Evolutionary conservation across 1,140 invertebrate species (phyloP).

Genomic region (Conus betulinus): DNA sequence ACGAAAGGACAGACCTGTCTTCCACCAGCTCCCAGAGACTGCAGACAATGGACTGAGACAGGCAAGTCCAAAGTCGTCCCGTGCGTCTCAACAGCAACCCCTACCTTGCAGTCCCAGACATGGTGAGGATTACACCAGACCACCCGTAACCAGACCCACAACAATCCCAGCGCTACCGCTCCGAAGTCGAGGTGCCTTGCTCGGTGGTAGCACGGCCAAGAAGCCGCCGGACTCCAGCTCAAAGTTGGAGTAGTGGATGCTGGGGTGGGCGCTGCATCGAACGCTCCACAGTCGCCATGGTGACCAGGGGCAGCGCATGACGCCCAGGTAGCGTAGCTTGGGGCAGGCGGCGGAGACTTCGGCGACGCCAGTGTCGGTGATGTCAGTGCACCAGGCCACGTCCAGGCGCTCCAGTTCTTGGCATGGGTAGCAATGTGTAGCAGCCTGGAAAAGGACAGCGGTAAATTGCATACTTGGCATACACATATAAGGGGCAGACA

Average conservation of each 20-base stretch:
- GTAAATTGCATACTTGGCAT: no score
- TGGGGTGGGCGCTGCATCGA: conserved; percentile 57
- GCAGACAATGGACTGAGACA: no score
- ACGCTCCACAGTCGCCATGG: conserved; percentile 59
- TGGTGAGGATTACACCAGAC: no score
- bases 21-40: no score
- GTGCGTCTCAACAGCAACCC: no score
- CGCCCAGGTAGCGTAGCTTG: conserved; percentile 59
- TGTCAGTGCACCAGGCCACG: conserved; percentile 65
- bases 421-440: conserved; percentile 51
- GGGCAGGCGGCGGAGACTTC: conserved; percentile 54
- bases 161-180: no score
- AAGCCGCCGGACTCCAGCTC: conserved; percentile 61
- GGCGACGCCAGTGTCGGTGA: conserved; percentile 60
- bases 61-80: no score
- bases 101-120: no score
- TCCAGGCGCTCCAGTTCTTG: conserved; percentile 58
- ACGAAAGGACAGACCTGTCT: no score
- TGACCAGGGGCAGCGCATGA: conserved; percentile 65
- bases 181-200: no score
- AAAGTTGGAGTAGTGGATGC: conserved; percentile 66
- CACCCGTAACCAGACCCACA: no score
- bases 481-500: no score
- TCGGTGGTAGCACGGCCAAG: conserved; percentile 34
- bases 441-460: conserved; percentile 47